phyloP scores from a whole-genome alignment of 2,888 invertebrate species.

The Amphipyra tragopoginis region DNA sequence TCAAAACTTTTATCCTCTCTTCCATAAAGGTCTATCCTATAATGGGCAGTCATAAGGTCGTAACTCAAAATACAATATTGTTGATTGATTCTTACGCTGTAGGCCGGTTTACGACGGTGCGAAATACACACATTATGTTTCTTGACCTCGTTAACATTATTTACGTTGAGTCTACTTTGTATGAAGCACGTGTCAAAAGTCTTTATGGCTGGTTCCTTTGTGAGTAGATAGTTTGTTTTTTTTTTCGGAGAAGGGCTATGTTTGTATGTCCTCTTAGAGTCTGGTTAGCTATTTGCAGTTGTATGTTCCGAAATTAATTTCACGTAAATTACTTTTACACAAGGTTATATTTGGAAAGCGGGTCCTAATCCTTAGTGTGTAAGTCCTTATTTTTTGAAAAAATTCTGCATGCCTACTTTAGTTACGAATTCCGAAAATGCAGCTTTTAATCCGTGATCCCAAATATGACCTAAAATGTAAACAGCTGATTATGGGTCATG shows the following conservation, averaged over 20 bases:
- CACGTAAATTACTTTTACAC: neutral
- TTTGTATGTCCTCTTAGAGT: slow-evolving; percentile 5
- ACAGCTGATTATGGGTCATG: no score
- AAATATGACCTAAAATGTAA: no score
- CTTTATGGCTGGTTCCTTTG: slow-evolving; percentile 65
- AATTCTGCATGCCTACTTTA: no score
- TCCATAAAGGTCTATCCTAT: slow-evolving; percentile 40
- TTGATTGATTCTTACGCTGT: slow-evolving; percentile 70
- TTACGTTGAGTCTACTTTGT: slow-evolving; percentile 68
- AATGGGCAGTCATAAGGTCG: slow-evolving; percentile 40
- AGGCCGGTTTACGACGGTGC: slow-evolving; percentile 72
- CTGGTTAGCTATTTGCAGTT: slow-evolving; percentile 31
- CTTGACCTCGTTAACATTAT: slow-evolving; percentile 74
- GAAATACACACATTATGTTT: slow-evolving; percentile 74
- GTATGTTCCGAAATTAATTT: slow-evolving; percentile 27
- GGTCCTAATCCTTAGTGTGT: no score
- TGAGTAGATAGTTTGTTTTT: slow-evolving; percentile 54
- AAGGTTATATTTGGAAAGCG: no score
- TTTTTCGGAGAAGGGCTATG: slow-evolving; percentile 31
- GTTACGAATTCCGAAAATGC: no score
- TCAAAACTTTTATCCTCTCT: slow-evolving; percentile 37
- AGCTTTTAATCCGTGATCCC: no score
- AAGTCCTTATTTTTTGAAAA: no score
- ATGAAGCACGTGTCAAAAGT: slow-evolving; percentile 66
- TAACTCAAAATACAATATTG: slow-evolving; percentile 65